These are phyloP conservation scores for Xenopus petersii DNA, from an alignment of 2,797 vertebrate species.

Conservation along the genomic window DNA sequence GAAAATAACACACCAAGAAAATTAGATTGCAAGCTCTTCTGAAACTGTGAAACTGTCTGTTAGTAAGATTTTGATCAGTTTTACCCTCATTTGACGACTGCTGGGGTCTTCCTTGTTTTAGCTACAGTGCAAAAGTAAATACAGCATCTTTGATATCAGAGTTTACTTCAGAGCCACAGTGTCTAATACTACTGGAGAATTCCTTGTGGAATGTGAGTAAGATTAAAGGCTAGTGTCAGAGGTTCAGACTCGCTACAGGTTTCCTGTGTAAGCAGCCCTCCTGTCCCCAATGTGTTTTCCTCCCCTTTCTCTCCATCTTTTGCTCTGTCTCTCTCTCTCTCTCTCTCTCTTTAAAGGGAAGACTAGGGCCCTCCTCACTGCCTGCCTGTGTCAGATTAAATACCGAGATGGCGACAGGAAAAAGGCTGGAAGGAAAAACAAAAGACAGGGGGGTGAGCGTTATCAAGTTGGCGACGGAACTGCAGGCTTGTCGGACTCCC, in stretches of 20 bases:
- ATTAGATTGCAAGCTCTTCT: no score
- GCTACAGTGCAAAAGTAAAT: neutral
- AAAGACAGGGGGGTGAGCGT: conserved; percentile 91
- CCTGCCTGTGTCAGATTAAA: conserved; percentile 97
- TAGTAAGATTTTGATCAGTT: no score
- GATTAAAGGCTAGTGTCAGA: conserved; percentile 96
- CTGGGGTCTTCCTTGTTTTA: no score
- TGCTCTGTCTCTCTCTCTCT: conserved; percentile 29
- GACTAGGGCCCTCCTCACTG: conserved; percentile 88
- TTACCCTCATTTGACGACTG: no score
- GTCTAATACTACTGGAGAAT: conserved; percentile 70
- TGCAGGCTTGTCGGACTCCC: conserved; percentile 91
- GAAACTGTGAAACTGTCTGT: no score
- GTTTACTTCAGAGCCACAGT: conserved; percentile 10
- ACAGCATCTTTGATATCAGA: conserved; percentile 31
- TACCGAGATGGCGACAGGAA: conserved; percentile 99
- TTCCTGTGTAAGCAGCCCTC: conserved; percentile 83
- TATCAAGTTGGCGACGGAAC: conserved; percentile 82
- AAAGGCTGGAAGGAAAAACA: conserved; percentile 94
- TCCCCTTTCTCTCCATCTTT: conserved; percentile 54
- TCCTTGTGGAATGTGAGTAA: conserved; percentile 81
- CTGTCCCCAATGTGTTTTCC: conserved; percentile 68
- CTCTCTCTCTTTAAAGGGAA: conserved; percentile 77
- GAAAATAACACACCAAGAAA: no score
- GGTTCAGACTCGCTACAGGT: conserved; percentile 83